Evolutionary conservation across 2,888 invertebrate genomes (phyloP).

Genomic region (Drosophila dives): DNA sequence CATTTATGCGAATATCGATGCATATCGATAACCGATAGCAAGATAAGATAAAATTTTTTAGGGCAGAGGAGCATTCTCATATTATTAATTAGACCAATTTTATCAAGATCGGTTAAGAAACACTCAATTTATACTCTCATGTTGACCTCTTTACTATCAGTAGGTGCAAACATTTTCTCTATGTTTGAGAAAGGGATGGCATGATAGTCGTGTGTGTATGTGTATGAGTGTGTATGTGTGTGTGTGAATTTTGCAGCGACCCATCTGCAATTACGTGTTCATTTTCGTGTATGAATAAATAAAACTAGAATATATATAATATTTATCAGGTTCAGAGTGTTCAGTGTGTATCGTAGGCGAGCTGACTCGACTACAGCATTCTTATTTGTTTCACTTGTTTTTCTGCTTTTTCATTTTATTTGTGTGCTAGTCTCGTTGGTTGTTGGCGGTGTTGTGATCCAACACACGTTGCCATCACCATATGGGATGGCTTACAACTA

Average conservation of each 20-base stretch:
- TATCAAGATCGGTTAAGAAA: background rate
- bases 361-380: background rate
- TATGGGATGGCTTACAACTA: slow-evolving; percentile 27
- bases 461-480: slow-evolving; percentile 32
- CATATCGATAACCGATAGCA: background rate
- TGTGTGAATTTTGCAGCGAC: no score
- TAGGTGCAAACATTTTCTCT: background rate
- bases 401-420: slow-evolving; percentile 11
- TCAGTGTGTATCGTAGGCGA: background rate
- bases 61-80: background rate
- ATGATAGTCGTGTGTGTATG: no score
- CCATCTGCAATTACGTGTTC: no score
- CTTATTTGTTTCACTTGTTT: background rate
- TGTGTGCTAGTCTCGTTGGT: background rate
- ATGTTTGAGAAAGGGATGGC: background rate
- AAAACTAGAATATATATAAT: background rate
- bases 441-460: slow-evolving; percentile 19
- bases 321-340: background rate
- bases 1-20: background rate
- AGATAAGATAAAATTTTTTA: background rate
- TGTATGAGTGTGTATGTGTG: no score
- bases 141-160: background rate
- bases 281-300: background rate
- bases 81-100: background rate
- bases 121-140: background rate